Conservation (phyloP, 2,888 invertebrate species). For the Gnatocerus cornutus region DNA sequence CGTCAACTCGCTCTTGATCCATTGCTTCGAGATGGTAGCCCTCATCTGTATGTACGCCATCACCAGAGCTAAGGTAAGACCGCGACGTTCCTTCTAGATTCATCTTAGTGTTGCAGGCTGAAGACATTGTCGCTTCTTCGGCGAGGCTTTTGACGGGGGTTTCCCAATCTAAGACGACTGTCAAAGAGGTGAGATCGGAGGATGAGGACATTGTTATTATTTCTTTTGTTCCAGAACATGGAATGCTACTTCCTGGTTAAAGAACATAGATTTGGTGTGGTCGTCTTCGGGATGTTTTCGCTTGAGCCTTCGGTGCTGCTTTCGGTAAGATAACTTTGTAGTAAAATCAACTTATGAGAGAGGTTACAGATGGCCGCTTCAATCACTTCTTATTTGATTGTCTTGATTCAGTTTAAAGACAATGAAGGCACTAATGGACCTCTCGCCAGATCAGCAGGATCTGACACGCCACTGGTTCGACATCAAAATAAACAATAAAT, state of each 20-base stretch:
- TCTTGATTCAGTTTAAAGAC: constrained; percentile 21
- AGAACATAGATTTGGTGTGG: constrained; percentile 7
- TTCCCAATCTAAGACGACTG: not conserved
- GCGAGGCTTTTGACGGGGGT: not conserved
- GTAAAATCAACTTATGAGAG: not conserved
- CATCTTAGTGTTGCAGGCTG: not conserved
- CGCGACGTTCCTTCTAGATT: too few relatives aligned
- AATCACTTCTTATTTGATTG: constrained; percentile 20
- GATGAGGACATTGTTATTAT: not conserved
- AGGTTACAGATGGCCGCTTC: not conserved
- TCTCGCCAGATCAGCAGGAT: too few relatives aligned
- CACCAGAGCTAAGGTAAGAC: constrained; percentile 5
- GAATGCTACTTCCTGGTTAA: constrained; percentile 18
- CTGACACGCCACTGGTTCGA: too few relatives aligned
- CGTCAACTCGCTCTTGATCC: constrained; percentile 15
- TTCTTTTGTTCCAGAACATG: constrained; percentile 16
- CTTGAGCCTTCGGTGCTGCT: constrained; percentile 14
- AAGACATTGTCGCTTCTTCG: constrained; percentile 5
- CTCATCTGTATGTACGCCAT: not conserved
- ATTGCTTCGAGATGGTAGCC: not conserved
- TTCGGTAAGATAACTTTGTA: constrained; percentile 10
- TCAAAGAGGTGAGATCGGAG: constrained; percentile 12
- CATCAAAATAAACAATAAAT: too few relatives aligned
- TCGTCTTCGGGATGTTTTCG: constrained; percentile 21
- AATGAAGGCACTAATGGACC: not conserved